These are phyloP conservation scores for Zelostemma sp. DNA, from an alignment of 1,140 invertebrate species.

Conservation along the genomic window DNA sequence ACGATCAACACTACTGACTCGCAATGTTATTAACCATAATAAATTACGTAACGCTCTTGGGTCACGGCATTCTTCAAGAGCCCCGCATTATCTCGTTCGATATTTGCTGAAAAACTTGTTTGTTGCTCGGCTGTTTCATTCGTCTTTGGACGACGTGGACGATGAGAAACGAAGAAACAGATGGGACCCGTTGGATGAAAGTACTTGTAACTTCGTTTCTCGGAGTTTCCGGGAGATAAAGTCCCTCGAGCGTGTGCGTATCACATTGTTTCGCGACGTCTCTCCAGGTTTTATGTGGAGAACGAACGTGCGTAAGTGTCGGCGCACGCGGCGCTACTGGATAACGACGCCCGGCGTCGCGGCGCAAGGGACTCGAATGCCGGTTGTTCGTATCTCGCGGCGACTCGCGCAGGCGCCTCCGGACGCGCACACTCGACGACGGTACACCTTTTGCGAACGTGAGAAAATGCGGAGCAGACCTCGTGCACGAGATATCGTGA, in stretches of 20 bases:
- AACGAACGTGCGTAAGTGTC: conserved; percentile 63
- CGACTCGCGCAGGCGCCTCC: conserved; percentile 57
- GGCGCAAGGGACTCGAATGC: conserved; percentile 47
- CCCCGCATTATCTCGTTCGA: not conserved
- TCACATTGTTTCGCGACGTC: conserved; percentile 37
- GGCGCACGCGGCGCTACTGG: conserved; percentile 70
- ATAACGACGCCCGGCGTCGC: conserved; percentile 58
- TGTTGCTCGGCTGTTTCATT: conserved; percentile 12
- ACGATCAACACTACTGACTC: conserved; percentile 12
- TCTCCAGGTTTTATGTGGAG: conserved; percentile 16
- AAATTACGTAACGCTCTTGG: conserved; percentile 2
- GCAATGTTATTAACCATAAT: conserved; percentile 8
- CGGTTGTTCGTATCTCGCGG: conserved; percentile 37
- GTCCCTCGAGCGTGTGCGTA: conserved; percentile 2
- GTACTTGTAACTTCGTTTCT: conserved; percentile 1
- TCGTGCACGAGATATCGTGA: conserved; percentile 25
- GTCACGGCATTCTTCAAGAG: conserved; percentile 2
- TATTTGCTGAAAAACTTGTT: not conserved
- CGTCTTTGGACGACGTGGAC: not conserved
- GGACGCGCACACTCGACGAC: conserved; percentile 12
- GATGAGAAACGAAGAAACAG: not conserved
- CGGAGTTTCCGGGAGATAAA: not conserved
- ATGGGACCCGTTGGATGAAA: not conserved
- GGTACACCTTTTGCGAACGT: conserved; percentile 26
- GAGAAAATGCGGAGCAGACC: conserved; percentile 37